These are phyloP conservation scores for Plemyria rubiginata DNA, from an alignment of 2,888 invertebrate species.

Conservation along the genomic window DNA sequence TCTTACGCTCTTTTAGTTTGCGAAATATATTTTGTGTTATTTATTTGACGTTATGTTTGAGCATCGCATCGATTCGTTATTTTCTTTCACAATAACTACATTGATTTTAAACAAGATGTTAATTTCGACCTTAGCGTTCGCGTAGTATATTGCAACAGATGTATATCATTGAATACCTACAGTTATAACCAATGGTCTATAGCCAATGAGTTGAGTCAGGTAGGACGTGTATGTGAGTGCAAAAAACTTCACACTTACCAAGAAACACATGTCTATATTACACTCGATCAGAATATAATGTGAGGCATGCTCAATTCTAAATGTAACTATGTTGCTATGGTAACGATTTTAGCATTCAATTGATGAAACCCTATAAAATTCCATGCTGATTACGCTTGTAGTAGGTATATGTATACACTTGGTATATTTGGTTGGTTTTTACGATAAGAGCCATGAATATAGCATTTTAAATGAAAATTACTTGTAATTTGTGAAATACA, in stretches of 20 bases:
- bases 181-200: constrained; percentile 33
- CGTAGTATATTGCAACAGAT: constrained; percentile 33
- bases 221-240: constrained; percentile 23
- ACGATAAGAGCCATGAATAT: not conserved
- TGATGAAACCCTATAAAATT: constrained; percentile 17
- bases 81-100: constrained; percentile 17
- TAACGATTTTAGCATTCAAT: constrained; percentile 9
- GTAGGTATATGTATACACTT: constrained; percentile 9
- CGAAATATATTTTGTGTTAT: not conserved
- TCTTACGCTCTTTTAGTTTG: not conserved
- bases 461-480: not conserved
- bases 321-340: constrained; percentile 11
- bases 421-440: not conserved
- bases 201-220: constrained; percentile 35
- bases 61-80: not conserved
- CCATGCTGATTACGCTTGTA: constrained; percentile 19
- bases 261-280: not conserved
- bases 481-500: not conserved
- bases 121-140: constrained; percentile 39
- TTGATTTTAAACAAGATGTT: constrained; percentile 28
- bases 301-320: not conserved
- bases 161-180: constrained; percentile 30
- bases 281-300: not conserved
- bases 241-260: constrained; percentile 3
- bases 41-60: not conserved